Percentiles rank a stretch among this genome's conserved stretches.
These are phyloP conservation scores for Sigmodon hispidus DNA, from an alignment of 2,113 vertebrate species.

Conservation along the genomic window DNA sequence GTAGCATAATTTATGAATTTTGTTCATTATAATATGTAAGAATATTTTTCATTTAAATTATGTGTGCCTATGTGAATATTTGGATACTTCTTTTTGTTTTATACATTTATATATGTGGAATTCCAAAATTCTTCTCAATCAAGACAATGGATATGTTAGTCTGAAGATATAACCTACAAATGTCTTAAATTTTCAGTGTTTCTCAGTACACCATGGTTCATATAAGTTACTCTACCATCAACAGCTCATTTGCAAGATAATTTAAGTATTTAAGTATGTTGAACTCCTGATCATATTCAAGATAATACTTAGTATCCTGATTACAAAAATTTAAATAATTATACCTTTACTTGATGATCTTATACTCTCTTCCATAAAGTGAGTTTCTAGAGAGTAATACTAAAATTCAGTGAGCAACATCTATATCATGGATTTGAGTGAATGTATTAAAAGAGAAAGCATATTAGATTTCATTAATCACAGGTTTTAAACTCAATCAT, in stretches of 20 bases:
- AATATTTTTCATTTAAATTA: not conserved
- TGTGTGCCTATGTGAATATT: not conserved
- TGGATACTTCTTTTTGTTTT: not conserved
- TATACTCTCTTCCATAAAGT: not conserved
- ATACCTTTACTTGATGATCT: not conserved
- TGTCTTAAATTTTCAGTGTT: not conserved
- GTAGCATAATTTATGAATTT: not conserved
- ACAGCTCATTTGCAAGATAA: not conserved
- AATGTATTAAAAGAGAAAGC: not conserved
- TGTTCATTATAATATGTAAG: not conserved
- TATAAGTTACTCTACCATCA: not conserved
- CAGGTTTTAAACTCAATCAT: not conserved
- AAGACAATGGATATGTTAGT: not conserved
- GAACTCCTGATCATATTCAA: slow-evolving; percentile 35
- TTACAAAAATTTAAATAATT: slow-evolving; percentile 29
- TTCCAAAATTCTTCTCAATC: not conserved
- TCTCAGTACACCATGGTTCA: not conserved
- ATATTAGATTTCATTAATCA: not conserved
- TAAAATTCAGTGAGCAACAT: not conserved
- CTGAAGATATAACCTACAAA: not conserved
- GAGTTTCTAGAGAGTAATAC: not conserved
- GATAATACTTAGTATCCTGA: not conserved
- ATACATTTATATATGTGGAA: not conserved
- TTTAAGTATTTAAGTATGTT: not conserved
- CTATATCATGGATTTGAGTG: not conserved